phyloP scores from a whole-genome alignment of 1,140 invertebrate genomes.

The Pseudobourletiella spinata region DNA sequence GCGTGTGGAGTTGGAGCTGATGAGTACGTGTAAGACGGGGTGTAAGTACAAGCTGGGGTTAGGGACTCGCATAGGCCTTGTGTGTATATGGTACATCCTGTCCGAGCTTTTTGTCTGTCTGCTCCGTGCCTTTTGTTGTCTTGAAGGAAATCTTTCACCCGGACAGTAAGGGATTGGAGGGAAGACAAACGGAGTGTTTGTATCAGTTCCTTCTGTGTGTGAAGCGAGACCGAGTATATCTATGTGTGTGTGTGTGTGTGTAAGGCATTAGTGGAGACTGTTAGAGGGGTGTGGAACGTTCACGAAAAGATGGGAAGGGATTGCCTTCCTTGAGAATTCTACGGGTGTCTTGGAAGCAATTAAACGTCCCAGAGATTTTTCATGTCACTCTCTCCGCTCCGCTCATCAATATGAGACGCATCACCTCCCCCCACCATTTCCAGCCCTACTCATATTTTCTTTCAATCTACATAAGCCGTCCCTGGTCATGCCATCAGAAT shows the following conservation, averaged over 20 bases:
- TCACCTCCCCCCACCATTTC: conserved; percentile 30
- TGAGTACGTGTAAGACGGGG: background rate
- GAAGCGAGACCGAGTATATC: too few species aligned
- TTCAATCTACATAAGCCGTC: conserved; percentile 38
- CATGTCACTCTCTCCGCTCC: conserved; percentile 30
- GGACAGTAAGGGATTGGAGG: too few species aligned
- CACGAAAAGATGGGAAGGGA: conserved; percentile 3
- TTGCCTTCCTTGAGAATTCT: conserved; percentile 32
- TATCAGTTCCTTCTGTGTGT: too few species aligned
- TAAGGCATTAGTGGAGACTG: background rate
- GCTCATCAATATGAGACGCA: conserved; percentile 35
- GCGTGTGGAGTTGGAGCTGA: background rate
- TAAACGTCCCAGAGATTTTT: conserved; percentile 36
- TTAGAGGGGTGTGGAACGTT: background rate
- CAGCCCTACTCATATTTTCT: conserved; percentile 35
- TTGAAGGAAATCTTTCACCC: background rate
- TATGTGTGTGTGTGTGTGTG: background rate
- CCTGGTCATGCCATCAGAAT: conserved; percentile 27
- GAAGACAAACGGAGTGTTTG: too few species aligned
- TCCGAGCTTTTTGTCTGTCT: too few species aligned
- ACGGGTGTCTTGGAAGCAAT: conserved; percentile 35
- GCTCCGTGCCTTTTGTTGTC: too few species aligned
- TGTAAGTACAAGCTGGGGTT: background rate
- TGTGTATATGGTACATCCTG: background rate
- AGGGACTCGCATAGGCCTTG: background rate